Conservation (phyloP, 2,797 vertebrate genomes). For the Clarias fuscus region DNA sequence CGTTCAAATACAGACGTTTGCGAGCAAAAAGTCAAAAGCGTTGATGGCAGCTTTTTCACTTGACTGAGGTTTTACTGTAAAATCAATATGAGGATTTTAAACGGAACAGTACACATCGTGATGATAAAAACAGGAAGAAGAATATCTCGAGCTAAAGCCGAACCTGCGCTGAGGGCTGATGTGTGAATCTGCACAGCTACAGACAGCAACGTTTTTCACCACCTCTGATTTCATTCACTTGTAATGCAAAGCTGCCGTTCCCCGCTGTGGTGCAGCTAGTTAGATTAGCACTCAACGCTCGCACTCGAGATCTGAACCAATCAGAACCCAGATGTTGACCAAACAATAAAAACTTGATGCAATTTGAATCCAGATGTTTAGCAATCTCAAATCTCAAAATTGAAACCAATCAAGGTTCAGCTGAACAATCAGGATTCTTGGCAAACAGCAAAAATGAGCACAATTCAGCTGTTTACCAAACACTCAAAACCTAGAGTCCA, state of each 20-base stretch:
- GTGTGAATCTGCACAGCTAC: too few species aligned
- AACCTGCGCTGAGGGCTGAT: too few species aligned
- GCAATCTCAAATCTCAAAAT: too few species aligned
- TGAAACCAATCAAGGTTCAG: too few species aligned
- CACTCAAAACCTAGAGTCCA: too few species aligned
- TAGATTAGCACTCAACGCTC: background rate
- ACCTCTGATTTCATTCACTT: too few species aligned
- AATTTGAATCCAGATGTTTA: too few species aligned
- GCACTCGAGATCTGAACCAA: background rate
- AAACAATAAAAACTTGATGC: background rate
- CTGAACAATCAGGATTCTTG: too few species aligned
- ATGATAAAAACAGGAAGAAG: background rate
- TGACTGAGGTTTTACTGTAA: background rate
- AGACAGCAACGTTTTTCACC: too few species aligned
- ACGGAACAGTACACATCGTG: background rate
- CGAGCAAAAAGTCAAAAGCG: background rate
- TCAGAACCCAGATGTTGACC: background rate
- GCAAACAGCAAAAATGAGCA: too few species aligned
- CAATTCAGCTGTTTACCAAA: too few species aligned
- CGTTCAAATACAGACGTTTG: background rate
- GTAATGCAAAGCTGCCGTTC: too few species aligned
- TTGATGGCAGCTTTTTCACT: background rate
- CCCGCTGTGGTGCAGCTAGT: background rate
- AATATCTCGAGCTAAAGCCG: background rate
- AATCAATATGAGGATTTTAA: background rate